Base-by-base conservation (phyloP, 2,113 vertebrate genomes). In the Epinephelus cyanopodus region DNA sequence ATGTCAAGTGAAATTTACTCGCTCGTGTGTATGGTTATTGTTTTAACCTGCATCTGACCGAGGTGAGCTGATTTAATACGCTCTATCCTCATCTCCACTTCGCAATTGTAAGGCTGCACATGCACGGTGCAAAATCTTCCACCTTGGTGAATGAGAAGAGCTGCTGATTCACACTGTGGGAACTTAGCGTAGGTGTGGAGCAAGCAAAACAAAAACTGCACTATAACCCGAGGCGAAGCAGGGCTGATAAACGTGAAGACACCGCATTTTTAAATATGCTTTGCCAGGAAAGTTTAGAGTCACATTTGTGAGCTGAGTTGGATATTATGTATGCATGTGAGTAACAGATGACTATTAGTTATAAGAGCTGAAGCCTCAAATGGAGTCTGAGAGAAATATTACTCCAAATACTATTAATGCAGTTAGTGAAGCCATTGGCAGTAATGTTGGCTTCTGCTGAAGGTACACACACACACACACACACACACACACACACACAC, bases 1-100 rank as follows among this genome's bases (percentile, higher is more conserved):
- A 65, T 21, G 76, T 50, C 67, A 37, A 81, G 71, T 67, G 57
- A 72, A 63, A 77, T 76, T 13, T 84, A 63, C 61, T 74, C 7
- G 14, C 54, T 45, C 15, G 37, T 1, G 57, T 25, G 7, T 54
- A 8, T 53, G 39, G 85, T 81, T 78, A 65, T 9, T 53, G 50
- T 82, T 82, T 77, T 60, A 69, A 87, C 75, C 50, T 56, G n/a
- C 4, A 42, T 77, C 4, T 70, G 68, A 58, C 48, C 1, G 23
- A 18, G 63, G 18, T 50, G 63, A 63, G 67, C 19, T 48, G 21
- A 84, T 47, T 81, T 73, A 77, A 77, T 37, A 1, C 18, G 5
- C 15, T 82, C 47, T 13, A 12, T 83, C 53, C 45, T 53, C 33
- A 23, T 60, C 47, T 15, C 15, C 18, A n/a, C n/a, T 33, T 67